Evolutionary conservation across 2,113 vertebrate species (phyloP), one percentile per base, ranked within the genome.

Genomic region (Hydrochoerus hydrochaeris): DNA sequence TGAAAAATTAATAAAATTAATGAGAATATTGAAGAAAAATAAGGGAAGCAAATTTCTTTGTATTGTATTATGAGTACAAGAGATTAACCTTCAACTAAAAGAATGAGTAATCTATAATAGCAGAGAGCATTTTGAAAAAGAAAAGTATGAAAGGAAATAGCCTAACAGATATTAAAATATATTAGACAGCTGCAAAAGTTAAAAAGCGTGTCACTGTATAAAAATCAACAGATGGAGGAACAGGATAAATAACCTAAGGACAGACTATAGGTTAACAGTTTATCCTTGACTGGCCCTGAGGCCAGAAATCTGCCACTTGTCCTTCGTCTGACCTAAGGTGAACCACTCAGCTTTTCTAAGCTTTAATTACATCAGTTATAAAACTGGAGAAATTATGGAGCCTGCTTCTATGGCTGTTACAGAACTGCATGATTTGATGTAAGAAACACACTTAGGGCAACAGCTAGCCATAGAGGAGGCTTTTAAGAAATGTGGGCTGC

Each of bases 11-110:
- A 77, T 77, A 77, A 46, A 28, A 30, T 49, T 49, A 77, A 49
- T 44, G 46, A 77, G 13, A 77, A 77, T 77, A 6, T 16, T 49
- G 73, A 77, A 49, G 73, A 77, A 77, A 77, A 77, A 49, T 30
- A 5, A 17, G 26, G 73, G 26, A 49, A 49, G 26, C 26, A 49
- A 77, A 49, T 77, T 30, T 46, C 12, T 46, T 26, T 26, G 5
- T 30, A 7, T 49, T 44, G 24, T 30, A 7, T 30, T 77, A 49
- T 46, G 6, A 58, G n/a, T 63, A 78, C 26, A 92, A 84, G 49
- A 84, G 73, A 84, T 92, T 81, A 90, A 87, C 83, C 52, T 95
- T 90, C 38, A 84, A 65, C 24, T 89, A 65, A 91, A 88, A 94
- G 73, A 83, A 41, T 82, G 17, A 95, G 14, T 62, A 52, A 91